phyloP scores from a whole-genome alignment of 2,888 invertebrate species.

The Portevinia maculata region DNA sequence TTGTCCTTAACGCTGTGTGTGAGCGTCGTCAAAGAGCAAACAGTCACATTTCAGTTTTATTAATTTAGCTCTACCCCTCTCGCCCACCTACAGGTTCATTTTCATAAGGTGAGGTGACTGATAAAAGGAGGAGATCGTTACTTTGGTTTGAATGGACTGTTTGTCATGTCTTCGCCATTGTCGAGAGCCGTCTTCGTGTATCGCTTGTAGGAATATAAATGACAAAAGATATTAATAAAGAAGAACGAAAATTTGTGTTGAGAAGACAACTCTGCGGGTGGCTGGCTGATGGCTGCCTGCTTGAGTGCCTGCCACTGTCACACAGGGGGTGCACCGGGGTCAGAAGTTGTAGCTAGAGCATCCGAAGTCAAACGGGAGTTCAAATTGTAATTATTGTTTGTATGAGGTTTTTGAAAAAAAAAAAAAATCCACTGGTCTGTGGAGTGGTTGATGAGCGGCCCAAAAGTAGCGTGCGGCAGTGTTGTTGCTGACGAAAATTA shows the following conservation, averaged over 20 bases:
- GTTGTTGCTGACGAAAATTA: conserved; percentile 36
- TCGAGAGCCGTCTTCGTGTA: conserved; percentile 34
- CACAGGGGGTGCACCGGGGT: conserved; percentile 34
- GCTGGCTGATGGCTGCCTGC: conserved; percentile 55
- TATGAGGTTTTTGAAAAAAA: conserved; percentile 74
- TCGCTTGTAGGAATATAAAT: conserved; percentile 37
- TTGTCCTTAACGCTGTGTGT: conserved; percentile 48
- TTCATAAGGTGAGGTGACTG: conserved; percentile 60
- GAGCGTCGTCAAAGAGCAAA: conserved; percentile 51
- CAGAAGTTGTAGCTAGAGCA: conserved; percentile 53
- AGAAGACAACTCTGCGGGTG: conserved; percentile 73
- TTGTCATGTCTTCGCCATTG: conserved; percentile 68
- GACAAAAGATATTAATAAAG: conserved; percentile 74
- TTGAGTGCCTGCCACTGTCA: conserved; percentile 48
- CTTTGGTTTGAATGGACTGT: conserved; percentile 59
- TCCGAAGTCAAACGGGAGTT: conserved; percentile 68
- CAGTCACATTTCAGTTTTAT: conserved; percentile 63
- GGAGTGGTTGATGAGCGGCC: conserved; percentile 2
- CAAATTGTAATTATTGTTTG: conserved; percentile 74
- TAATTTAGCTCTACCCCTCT: conserved; percentile 56
- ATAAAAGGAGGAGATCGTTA: conserved; percentile 56
- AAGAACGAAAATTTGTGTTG: conserved; percentile 69
- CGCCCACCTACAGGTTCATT: conserved; percentile 62
- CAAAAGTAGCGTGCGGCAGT: conserved; percentile 1
- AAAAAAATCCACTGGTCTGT: conserved; percentile 23